phyloP scores from a whole-genome alignment of 2,113 vertebrate genomes.

The Grammomys dolichurus region DNA sequence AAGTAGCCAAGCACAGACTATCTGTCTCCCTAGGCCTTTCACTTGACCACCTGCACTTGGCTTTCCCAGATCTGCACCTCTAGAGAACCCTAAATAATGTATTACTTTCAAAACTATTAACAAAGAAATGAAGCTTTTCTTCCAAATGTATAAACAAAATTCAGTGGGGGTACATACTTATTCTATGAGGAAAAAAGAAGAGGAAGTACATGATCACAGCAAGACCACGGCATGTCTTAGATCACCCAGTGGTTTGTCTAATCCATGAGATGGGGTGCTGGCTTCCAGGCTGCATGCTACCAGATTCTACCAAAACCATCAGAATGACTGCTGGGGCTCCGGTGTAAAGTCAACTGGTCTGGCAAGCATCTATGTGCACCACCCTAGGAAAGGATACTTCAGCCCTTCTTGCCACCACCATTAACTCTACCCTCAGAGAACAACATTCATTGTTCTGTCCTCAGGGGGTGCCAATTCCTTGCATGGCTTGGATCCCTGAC shows the following conservation, averaged over 20 bases:
- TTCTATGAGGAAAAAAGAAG: not conserved
- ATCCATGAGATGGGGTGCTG: not conserved
- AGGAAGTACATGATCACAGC: not conserved
- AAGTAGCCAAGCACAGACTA: not conserved
- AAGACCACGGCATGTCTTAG: not conserved
- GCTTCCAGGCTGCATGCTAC: not conserved
- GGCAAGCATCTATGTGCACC: not conserved
- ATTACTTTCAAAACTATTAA: not conserved
- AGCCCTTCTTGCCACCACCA: not conserved
- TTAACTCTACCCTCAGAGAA: not conserved
- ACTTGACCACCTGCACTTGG: not conserved
- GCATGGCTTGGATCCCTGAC: not conserved
- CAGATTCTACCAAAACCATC: not conserved
- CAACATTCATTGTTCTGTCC: not conserved
- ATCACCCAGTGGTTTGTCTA: not conserved
- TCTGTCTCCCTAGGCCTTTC: not conserved
- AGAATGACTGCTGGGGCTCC: not conserved
- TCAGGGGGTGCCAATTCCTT: not conserved
- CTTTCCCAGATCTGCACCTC: not conserved
- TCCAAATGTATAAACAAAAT: not conserved
- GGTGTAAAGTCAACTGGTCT: not conserved
- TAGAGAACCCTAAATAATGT: not conserved
- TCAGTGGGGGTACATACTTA: not conserved
- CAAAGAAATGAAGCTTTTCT: not conserved
- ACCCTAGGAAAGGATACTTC: fast-evolving